These are phyloP conservation scores for Ovis canadensis DNA, from an alignment of 2,113 vertebrate genomes.

Conservation along the genomic window DNA sequence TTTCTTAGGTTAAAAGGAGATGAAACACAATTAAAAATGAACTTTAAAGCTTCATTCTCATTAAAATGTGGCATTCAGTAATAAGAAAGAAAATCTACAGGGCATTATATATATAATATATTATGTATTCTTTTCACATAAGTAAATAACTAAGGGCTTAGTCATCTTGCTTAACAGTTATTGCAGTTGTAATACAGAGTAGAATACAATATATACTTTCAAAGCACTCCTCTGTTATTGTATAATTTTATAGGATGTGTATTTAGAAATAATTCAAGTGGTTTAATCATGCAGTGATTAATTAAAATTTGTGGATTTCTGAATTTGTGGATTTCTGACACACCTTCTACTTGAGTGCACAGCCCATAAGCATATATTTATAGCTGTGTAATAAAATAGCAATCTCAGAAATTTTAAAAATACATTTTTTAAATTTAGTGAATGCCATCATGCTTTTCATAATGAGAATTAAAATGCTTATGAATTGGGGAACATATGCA, in stretches of 20 bases:
- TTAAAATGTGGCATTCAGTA: not conserved
- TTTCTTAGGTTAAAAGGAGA: constrained; percentile 9
- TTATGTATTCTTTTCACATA: not conserved
- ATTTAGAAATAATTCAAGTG: not conserved
- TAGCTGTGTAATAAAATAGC: not conserved
- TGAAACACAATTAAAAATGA: constrained; percentile 27
- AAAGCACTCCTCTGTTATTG: not conserved
- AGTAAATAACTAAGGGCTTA: not conserved
- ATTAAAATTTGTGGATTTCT: not conserved
- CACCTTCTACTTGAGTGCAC: not conserved
- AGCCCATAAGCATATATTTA: not conserved
- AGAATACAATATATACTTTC: not conserved
- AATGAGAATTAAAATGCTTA: not conserved
- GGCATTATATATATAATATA: not conserved
- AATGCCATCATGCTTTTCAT: not conserved
- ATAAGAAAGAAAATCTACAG: not conserved
- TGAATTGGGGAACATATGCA: not conserved
- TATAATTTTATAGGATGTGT: not conserved
- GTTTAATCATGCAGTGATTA: not conserved
- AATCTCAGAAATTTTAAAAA: not conserved
- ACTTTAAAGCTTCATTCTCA: not conserved
- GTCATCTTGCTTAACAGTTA: not conserved
- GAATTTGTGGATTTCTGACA: not conserved
- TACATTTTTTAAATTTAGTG: not conserved
- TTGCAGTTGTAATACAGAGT: not conserved